These are phyloP conservation scores for Dasypus novemcinctus DNA, from an alignment of 2,113 vertebrate genomes.

Conservation along the genomic window DNA sequence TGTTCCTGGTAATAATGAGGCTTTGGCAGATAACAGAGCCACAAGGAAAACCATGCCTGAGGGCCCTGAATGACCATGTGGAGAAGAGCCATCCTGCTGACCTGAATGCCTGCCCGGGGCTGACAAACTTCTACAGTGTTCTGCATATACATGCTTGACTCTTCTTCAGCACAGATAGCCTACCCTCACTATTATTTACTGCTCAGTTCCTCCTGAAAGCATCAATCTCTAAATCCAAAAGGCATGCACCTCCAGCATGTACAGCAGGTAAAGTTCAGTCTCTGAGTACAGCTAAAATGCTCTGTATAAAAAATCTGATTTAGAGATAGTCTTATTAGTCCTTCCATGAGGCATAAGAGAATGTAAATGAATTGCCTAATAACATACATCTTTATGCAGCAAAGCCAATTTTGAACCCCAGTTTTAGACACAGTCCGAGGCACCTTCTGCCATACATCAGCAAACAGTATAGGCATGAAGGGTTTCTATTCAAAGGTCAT, in stretches of 20 bases:
- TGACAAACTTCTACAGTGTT: neutral
- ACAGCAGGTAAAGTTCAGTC: neutral
- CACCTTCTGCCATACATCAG: neutral
- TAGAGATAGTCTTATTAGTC: neutral
- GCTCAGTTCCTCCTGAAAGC: neutral
- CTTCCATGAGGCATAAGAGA: neutral
- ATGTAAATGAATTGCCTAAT: neutral
- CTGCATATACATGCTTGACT: neutral
- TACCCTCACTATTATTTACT: neutral
- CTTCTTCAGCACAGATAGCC: neutral
- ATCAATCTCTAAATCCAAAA: neutral
- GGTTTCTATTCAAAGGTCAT: neutral
- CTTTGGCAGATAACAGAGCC: neutral
- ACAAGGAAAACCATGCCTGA: neutral
- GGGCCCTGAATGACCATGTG: neutral
- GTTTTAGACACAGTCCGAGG: neutral
- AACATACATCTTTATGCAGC: neutral
- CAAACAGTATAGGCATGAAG: neutral
- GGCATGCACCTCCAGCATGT: accelerated
- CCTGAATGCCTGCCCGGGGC: neutral
- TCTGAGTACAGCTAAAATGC: neutral
- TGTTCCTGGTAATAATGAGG: neutral
- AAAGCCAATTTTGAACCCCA: neutral
- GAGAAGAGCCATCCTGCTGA: neutral
- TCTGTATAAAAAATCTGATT: neutral